These are phyloP conservation scores for Thomomys bottae DNA, from an alignment of 2,113 vertebrate species.

Conservation along the genomic window DNA sequence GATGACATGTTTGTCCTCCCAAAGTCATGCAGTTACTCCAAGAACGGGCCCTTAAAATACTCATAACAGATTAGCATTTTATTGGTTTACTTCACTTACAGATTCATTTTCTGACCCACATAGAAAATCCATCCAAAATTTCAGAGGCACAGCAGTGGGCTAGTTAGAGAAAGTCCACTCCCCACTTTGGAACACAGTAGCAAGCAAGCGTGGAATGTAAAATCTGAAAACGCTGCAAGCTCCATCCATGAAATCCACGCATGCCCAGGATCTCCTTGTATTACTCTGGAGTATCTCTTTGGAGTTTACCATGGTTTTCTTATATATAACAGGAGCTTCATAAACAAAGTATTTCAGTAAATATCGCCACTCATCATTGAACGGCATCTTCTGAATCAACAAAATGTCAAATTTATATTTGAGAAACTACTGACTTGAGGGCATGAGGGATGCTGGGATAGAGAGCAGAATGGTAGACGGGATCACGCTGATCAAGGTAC, in stretches of 20 bases:
- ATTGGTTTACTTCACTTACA: background rate
- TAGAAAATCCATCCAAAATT: conserved; percentile 1
- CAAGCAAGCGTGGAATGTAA: background rate
- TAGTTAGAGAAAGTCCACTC: background rate
- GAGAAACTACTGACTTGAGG: too few relatives aligned
- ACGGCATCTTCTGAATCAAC: background rate
- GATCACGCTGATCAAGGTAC: too few relatives aligned
- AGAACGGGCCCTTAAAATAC: background rate
- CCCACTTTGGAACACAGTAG: background rate
- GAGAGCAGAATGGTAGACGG: too few relatives aligned
- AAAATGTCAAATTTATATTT: background rate
- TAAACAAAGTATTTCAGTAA: background rate
- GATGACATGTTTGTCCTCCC: background rate
- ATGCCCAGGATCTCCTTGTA: background rate
- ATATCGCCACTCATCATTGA: background rate
- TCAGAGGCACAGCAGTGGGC: background rate
- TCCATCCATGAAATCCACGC: background rate
- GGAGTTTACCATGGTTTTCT: background rate
- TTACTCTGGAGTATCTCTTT: too few relatives aligned
- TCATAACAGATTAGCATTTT: conserved; percentile 21
- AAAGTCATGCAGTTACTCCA: conserved; percentile 11
- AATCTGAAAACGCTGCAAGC: background rate
- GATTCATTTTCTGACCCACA: background rate
- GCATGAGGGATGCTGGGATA: too few relatives aligned
- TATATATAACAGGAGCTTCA: background rate